Base-by-base conservation (phyloP, 2,888 invertebrate species). In the Eilema caniola region DNA sequence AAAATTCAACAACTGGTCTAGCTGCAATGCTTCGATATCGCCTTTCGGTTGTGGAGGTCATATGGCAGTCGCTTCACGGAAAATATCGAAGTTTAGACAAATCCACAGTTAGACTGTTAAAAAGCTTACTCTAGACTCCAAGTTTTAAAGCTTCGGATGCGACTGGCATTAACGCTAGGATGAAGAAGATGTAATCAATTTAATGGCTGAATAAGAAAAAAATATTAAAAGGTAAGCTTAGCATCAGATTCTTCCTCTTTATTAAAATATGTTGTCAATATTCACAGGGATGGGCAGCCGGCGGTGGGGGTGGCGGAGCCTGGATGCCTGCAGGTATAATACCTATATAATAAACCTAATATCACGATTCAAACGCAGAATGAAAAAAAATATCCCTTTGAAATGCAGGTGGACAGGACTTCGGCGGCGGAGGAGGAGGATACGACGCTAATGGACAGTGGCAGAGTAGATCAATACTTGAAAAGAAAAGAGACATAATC, bases 261-360 rank as follows among this genome's bases (percentile, higher is more conserved):
- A 37, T 66, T 63, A 11, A 47, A 64, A 53, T 10, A 53, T 53
- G n/a, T n/a, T n/a, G 7, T n/a, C 2, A 53, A n/a, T 14, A 14
- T 87, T 85, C 72, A n/a, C 82, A 96, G 89, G 94, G 95, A 3
- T 96, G 94, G 87, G 90, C 93, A 16, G 90, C 95, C 0, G 90
- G 93, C 56, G 93, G 95, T 0, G 93, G 92, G 0, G 91, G 93
- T 1, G 94, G 95, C 0, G 94, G 96, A 0, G 89, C 90, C 4
- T 95, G 96, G 88, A 94, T 95, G 86, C 93, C 95, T 75, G 94
- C 94, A 94, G 94, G 94, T 94, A 93, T 92, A 83, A 86, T 92
- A 72, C 89, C 90, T 80, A 80, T 93, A 82, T 89, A 86, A 86
- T 68, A 69, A 57, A 64, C 72, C 60, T 73, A 37, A n/a, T 37